Conservation (phyloP, 2,113 vertebrate species). For the Prolemur simus region DNA sequence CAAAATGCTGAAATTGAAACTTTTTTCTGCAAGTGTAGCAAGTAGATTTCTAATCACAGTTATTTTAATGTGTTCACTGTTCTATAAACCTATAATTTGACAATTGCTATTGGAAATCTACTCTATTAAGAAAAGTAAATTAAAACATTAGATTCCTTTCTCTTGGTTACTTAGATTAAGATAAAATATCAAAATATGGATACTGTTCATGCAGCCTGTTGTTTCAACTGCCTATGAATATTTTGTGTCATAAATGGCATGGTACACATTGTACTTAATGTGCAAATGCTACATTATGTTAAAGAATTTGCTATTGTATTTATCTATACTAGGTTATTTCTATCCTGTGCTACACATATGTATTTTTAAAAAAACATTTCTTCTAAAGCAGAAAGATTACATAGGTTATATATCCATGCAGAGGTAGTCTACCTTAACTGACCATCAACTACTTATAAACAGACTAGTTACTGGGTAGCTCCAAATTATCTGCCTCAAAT, state of each 20-base stretch:
- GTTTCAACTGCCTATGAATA: neutral
- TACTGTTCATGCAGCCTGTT: neutral
- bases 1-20: conserved; percentile 7
- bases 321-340: neutral
- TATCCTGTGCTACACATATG: neutral
- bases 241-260: neutral
- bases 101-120: neutral
- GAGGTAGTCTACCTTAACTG: neutral
- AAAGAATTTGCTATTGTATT: neutral
- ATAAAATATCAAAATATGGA: conserved; percentile 26
- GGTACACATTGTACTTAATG: neutral
- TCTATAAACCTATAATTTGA: neutral
- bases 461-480: neutral
- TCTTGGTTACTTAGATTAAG: neutral
- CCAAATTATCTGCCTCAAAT: neutral
- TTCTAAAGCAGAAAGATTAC: neutral
- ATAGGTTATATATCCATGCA: neutral
- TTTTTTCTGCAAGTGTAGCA: neutral
- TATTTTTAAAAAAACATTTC: neutral
- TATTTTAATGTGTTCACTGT: neutral
- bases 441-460: neutral
- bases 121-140: conserved; percentile 7
- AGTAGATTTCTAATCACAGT: neutral
- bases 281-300: neutral
- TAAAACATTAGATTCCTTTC: neutral